Percentiles rank a stretch among this genome's conserved stretches.
Conservation (phyloP, 2,888 invertebrate genomes). For the Amiota communis region DNA sequence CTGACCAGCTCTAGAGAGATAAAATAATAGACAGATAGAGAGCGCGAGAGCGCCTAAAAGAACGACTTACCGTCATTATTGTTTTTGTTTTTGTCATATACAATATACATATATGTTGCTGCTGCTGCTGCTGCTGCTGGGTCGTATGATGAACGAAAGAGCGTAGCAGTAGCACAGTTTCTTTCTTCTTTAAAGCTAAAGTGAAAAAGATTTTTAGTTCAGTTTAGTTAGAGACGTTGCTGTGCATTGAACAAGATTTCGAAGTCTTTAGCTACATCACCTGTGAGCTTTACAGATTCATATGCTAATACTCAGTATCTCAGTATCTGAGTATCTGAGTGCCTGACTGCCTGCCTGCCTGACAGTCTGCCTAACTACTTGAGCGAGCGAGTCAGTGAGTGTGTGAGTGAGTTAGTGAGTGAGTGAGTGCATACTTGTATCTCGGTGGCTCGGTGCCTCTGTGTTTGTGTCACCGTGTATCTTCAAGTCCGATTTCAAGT, state of each 20-base stretch:
- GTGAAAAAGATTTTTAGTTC: slow-evolving; percentile 59
- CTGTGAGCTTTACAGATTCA: too few species aligned
- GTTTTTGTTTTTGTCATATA: too few species aligned
- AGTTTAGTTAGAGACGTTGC: slow-evolving; percentile 69
- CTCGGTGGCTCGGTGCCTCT: slow-evolving; percentile 38
- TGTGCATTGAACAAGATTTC: slow-evolving; percentile 51
- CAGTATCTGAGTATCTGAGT: neutral
- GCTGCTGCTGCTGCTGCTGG: slow-evolving; percentile 5
- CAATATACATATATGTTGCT: neutral
- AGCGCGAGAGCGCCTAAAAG: slow-evolving; percentile 1
- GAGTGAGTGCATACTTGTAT: slow-evolving; percentile 17
- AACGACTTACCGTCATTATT: too few species aligned
- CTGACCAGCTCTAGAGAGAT: neutral
- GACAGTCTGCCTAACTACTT: too few species aligned
- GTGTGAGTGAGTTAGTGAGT: neutral
- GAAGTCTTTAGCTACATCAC: neutral
- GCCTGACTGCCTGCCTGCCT: too few species aligned
- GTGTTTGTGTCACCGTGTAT: slow-evolving; percentile 33
- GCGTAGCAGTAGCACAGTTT: slow-evolving; percentile 48
- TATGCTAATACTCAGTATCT: neutral
- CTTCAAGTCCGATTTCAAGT: slow-evolving; percentile 20
- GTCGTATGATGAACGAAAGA: slow-evolving; percentile 7
- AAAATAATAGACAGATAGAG: neutral
- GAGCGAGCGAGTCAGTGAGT: too few species aligned
- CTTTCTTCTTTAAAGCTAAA: slow-evolving; percentile 57